Evolutionary conservation across 1,140 invertebrate species (phyloP).

Genomic region (Amyelois transitella): DNA sequence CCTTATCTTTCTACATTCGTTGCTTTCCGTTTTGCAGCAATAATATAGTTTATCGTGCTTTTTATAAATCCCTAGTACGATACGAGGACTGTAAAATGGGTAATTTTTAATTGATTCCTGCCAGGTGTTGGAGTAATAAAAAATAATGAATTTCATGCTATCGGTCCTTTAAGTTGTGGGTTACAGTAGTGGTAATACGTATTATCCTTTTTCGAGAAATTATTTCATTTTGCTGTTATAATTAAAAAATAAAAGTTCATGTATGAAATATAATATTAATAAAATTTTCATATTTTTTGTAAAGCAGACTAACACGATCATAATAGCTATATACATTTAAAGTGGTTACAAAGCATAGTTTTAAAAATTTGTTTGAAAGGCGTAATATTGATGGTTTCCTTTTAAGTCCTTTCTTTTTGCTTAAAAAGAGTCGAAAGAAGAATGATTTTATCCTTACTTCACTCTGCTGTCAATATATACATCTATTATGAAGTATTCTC

Average conservation of each 20-base stretch:
- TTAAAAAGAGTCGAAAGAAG: no score
- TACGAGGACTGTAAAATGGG: conserved; percentile 38
- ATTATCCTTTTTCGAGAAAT: conserved; percentile 7
- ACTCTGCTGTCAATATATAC: no score
- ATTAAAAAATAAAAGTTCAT: not conserved
- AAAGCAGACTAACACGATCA: not conserved
- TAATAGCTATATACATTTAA: no score
- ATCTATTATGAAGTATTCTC: no score
- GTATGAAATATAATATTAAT: not conserved
- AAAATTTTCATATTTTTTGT: not conserved
- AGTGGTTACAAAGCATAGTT: no score
- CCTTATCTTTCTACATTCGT: not conserved
- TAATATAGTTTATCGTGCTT: conserved; percentile 43
- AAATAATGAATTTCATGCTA: conserved; percentile 35
- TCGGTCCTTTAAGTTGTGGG: no score
- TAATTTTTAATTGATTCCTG: conserved; percentile 54
- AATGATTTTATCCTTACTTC: no score
- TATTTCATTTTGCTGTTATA: not conserved
- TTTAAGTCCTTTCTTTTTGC: no score
- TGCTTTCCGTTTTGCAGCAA: conserved; percentile 18
- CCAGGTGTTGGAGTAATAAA: conserved; percentile 50
- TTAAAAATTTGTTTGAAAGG: no score
- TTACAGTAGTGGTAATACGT: conserved; percentile 11
- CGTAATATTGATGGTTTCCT: no score
- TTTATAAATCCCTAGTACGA: conserved; percentile 36